Evolutionary conservation across 2,113 vertebrate species (phyloP).

Genomic region (Lepidothrix coronata): DNA sequence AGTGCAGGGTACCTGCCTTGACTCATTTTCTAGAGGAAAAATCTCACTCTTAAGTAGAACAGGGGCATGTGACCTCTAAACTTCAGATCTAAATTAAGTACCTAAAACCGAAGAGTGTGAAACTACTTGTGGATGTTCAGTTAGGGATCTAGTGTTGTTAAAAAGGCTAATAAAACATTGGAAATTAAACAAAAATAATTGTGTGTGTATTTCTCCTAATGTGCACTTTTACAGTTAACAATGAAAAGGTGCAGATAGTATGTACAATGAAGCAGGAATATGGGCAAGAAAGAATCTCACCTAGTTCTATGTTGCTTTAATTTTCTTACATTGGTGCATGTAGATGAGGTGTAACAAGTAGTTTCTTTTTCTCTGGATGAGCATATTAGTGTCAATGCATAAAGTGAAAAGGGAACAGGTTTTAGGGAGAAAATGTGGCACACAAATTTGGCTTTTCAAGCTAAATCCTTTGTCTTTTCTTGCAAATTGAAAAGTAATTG

Average conservation of each 20-base stretch:
- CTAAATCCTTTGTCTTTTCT: background rate
- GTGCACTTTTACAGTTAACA: background rate
- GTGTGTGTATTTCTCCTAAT: background rate
- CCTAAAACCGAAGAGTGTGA: background rate
- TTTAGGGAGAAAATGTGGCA: background rate
- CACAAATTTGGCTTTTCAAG: background rate
- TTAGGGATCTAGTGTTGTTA: background rate
- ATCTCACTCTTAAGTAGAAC: background rate
- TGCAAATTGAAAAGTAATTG: background rate
- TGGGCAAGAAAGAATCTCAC: background rate
- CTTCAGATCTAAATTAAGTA: background rate
- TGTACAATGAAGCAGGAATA: background rate
- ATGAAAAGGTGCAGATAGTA: background rate
- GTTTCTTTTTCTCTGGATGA: background rate
- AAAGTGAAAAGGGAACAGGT: background rate
- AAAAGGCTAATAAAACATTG: background rate
- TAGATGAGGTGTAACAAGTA: background rate
- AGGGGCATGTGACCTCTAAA: background rate
- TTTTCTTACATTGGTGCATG: background rate
- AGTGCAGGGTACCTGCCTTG: background rate
- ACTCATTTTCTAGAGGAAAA: background rate
- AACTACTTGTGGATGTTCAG: background rate
- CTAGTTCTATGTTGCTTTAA: background rate
- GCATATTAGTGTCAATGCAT: background rate
- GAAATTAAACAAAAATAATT: background rate